Base-by-base conservation (phyloP, 2,113 vertebrate species). In the Leucopternis melanops region DNA sequence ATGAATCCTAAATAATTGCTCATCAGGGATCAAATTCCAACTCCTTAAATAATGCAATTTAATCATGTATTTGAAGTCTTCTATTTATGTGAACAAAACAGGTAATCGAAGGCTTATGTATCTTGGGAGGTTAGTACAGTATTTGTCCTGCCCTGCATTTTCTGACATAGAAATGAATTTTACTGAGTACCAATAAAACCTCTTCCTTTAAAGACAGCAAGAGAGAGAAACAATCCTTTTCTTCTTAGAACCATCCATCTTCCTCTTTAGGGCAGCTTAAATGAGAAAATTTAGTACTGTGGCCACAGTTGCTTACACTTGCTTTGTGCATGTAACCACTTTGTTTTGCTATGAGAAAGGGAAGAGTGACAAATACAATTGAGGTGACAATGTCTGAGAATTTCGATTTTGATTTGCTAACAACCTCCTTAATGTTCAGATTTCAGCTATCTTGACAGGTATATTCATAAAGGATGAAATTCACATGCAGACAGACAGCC, bases 361-460 rank as follows among this genome's bases (percentile, higher is more conserved):
- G 21, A 86, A 86, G 57, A 59, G 69, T 71, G 47, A 81, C 50
- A 90, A 95, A 88, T 78, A 73, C 65, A 88, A 26, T 4, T 67
- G 69, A 63, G 69, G 73, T 72, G 58, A 71, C 70, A 79, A 11
- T 81, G 50, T 73, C 88, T 93, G 65, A 63, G 69, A 84, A 94
- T 93, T 94, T 63, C 2, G 11, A 84, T 92, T 94, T 84, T 84
- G 65, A 93, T 94, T 93, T 91, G 44, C 91, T 94, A 95, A 95
- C 88, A 93, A 69, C 34, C 57, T 92, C 57, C 69, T 96, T 96
- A 94, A 94, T 94, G 84, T 91, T 96, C 88, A 72, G 70, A 79
- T 91, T 92, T 92, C 94, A 79, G 36, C 65, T 91, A 6, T 83
- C 59, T 93, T 96, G 94, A 88, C 92, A 87, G 65, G 65, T 89